Base-by-base conservation (phyloP, 2,797 vertebrate species). In the Catamblyrhynchus diadema region DNA sequence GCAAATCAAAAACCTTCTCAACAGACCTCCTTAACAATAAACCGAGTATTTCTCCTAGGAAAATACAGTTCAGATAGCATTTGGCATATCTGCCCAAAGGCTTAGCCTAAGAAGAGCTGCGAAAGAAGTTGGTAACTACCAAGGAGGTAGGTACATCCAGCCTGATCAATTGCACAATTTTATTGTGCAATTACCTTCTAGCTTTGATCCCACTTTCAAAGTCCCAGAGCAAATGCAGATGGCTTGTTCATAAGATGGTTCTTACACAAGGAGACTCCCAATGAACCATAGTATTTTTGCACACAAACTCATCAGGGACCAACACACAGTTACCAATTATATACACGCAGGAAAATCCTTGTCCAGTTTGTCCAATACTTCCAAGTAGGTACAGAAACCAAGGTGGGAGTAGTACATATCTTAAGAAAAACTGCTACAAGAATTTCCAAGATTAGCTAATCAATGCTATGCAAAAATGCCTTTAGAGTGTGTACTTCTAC, bases 151-250 rank as follows among this genome's bases (percentile, higher is more conserved):
- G 50, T 54, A 42, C n/a, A 50, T 32, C 37, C 41, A 67, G 30
- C 33, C 32, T 64, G 30, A 92, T 41, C n/a, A 44, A 32, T n/a
- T n/a, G n/a, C n/a, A n/a, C n/a, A n/a, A n/a, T n/a, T 85, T 87
- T 67, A 83, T 27, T 78, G 24, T 39, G 78, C 53, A 91, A 85
- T 81, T 87, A 80, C 47, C 50, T 71, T 69, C 35, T 61, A 85
- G 60, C 61, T 95, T 88, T 95, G 83, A 89, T 94, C 56, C 84
- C 74, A 3, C 42, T 84, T 82, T 87, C 61, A 77, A 89, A 80
- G 74, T 67, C 23, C 19, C 67, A 94, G 53, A 92, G 65, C 30
- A 92, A 88, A 90, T 15, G 30, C 54, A 81, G 81, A 66, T 73
- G 86, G 21, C 37, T 92, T 64, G n/a, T 48, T 86, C 71, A 1